These are phyloP conservation scores for Alcis repandata DNA, from an alignment of 2,888 invertebrate species.

Conservation along the genomic window DNA sequence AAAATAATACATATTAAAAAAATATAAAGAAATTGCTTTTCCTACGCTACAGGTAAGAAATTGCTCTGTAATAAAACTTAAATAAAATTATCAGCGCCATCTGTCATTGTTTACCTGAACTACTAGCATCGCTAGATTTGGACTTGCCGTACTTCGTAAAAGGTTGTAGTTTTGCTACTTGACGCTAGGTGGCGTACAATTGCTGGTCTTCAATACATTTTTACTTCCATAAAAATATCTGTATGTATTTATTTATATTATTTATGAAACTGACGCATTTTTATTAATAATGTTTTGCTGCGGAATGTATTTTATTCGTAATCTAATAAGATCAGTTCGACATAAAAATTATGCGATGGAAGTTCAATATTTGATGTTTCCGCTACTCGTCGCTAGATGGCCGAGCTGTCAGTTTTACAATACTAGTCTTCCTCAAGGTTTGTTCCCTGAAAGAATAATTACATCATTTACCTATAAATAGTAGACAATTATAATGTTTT, in stretches of 20 bases:
- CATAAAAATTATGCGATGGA: too few relatives aligned
- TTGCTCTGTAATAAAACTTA: too few relatives aligned
- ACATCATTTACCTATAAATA: constrained; percentile 16
- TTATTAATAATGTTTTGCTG: too few relatives aligned
- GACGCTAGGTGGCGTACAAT: constrained; percentile 49
- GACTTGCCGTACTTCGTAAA: too few relatives aligned
- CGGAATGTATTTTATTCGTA: neutral
- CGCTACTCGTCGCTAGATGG: constrained; percentile 37
- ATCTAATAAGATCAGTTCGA: too few relatives aligned
- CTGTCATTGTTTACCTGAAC: constrained; percentile 44
- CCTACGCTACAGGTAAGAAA: too few relatives aligned
- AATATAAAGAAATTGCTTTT: too few relatives aligned
- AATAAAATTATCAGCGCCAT: constrained; percentile 68
- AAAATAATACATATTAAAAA: too few relatives aligned
- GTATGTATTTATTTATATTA: too few relatives aligned
- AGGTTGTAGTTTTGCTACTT: constrained; percentile 46
- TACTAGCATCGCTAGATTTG: neutral
- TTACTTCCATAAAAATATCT: too few relatives aligned
- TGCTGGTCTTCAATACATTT: too few relatives aligned
- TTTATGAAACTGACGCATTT: too few relatives aligned
- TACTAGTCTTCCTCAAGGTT: neutral
- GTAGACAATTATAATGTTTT: constrained; percentile 10
- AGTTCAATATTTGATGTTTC: neutral
- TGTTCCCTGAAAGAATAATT: neutral
- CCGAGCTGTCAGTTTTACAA: neutral